Evolutionary conservation across 1,140 invertebrate genomes (phyloP).

Genomic region (Stegodyphus mimosarum): DNA sequence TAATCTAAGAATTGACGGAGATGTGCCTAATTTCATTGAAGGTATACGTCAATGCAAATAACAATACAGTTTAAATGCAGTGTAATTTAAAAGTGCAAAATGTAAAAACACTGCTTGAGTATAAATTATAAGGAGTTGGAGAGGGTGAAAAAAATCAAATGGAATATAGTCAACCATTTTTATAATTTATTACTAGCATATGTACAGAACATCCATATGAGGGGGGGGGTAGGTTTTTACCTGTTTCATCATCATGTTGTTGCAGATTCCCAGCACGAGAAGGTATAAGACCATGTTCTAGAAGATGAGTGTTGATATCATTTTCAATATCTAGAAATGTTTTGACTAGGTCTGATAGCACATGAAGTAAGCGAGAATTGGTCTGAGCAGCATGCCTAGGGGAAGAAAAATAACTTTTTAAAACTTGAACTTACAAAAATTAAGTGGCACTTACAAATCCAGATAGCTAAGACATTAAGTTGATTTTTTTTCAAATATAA

Average conservation of each 20-base stretch:
- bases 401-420: background rate
- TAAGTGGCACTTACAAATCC: background rate
- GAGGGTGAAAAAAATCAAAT: too few species aligned
- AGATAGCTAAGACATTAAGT: background rate
- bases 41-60: too few species aligned
- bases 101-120: too few species aligned
- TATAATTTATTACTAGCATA: too few species aligned
- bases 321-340: conserved; percentile 62
- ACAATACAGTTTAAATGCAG: too few species aligned
- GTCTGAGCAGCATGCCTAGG: conserved; percentile 55
- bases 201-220: too few species aligned
- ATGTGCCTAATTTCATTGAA: too few species aligned
- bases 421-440: too few species aligned
- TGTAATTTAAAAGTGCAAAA: too few species aligned
- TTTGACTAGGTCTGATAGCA: conserved; percentile 63
- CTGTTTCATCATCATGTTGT: conserved; percentile 42
- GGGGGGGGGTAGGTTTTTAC: background rate
- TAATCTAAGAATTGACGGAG: too few species aligned
- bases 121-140: too few species aligned
- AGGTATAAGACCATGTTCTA: conserved; percentile 57
- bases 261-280: conserved; percentile 4
- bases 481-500: background rate
- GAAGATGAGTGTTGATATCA: conserved; percentile 61
- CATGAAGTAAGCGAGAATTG: conserved; percentile 60
- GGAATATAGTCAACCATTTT: too few species aligned